Evolutionary conservation across 2,888 invertebrate genomes (phyloP), one percentile per base, ranked within the genome.

Genomic region (Cacoxenus indagator): DNA sequence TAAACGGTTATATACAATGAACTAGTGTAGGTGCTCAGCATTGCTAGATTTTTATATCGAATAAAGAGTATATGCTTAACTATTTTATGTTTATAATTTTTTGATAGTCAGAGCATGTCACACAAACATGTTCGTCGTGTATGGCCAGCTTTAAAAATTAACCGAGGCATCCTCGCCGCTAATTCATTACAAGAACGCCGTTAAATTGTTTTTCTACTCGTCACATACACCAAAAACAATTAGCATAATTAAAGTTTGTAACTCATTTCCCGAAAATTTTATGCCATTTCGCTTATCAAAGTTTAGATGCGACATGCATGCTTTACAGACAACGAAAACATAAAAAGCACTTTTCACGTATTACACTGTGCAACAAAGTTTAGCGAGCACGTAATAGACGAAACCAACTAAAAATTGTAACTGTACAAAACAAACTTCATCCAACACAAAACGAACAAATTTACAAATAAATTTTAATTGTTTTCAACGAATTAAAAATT

Each of bases 391-490:
- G 83, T 80, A 78, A 46, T 62, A 62, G 54, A 37, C 67, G 24
- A 27, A 55, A 55, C 37, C 65, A 67, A n/a, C 24, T 19, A 55
- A 48, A n/a, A 57, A 70, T 72, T 65, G 69, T 54, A 64, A 64
- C 71, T 70, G 67, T 74, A 59, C 37, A 57, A 48, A 46, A 67
- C 59, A 61, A 67, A 55, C 65, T 69, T 67, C 48, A 61, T 55
- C 43, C 64, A 48, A 65, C 72, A 55, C 24, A 62, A 62, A 43
- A 59, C 26, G 59, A 68, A 73, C 72, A 70, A 83, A 81, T 74
- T 81, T 73, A 67, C 75, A 75, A 75, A 80, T 81, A 83, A 78
- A 79, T 83, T 81, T 78, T 83, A 83, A 81, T 80, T 80, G 83
- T 83, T 80, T 83, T 67, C 67, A 81, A 75, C 80, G 81, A 62